Evolutionary conservation across 1,140 invertebrate species (phyloP), one percentile per base, ranked within the genome.

Genomic region (Neelides sp.): DNA sequence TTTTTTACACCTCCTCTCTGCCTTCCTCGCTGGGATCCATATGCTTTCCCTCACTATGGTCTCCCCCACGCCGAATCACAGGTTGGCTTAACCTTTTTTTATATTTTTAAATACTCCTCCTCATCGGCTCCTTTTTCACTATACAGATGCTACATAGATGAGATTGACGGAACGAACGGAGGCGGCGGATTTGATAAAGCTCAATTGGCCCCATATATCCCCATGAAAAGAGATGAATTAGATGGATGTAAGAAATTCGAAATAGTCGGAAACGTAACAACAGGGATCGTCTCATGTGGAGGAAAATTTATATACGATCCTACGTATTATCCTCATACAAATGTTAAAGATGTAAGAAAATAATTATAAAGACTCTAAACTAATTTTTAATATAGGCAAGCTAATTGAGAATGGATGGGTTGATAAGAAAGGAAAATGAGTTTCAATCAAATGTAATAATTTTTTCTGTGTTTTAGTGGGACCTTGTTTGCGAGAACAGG

Each of bases 401-500:
- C 17, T 12, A 5, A 39, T 39, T n/a, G 7, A 39, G 19, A 5
- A n/a, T 5, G 19, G 7, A 8, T 12, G 36, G 19, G 36, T n/a
- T 12, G 19, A 39, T 39, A 5, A 19, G 5, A 43, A 20, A 43
- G 22, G 10, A 20, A 20, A 23, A 23, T 13, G 26, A 43, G 22
- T 17, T 23, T 8, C 17, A 3, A 45, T 10, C 24, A 28, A 20
- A 17, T 23, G 22, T 10, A 8, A 23, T 8, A 17, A 23, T n/a
- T 28, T 15, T 4, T 57, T 40, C 59, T 58, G 43, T 43, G 23
- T 64, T 66, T 20, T 49, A 78, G 69, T 93, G 85, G 83, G 69
- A 85, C 62, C 75, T 92, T 28, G 84, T 93, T 0, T 94, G 90
- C 64, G 76, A 82, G 43, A 66, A 72, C 47, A 70, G 83, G 50